These are phyloP conservation scores for Ylistrum balloti DNA, from an alignment of 1,140 invertebrate genomes.

Conservation along the genomic window DNA sequence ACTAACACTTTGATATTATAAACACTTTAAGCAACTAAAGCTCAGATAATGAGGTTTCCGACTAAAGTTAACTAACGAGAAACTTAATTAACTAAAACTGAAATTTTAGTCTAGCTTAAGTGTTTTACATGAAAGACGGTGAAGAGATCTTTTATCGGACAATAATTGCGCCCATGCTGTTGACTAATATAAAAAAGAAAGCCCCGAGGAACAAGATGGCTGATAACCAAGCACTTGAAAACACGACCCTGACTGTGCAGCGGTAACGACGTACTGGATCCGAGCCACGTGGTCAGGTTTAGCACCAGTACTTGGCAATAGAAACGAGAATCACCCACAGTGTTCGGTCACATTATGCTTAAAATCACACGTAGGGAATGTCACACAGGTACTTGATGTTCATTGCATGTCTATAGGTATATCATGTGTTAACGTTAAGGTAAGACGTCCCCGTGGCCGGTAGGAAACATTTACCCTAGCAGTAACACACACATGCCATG, in stretches of 20 bases:
- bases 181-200: background rate
- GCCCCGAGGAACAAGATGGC: background rate
- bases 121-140: background rate
- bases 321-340: background rate
- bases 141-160: background rate
- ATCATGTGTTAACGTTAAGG: too few species aligned
- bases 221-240: constrained; percentile 25
- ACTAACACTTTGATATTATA: too few species aligned
- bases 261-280: background rate
- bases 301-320: background rate
- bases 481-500: background rate
- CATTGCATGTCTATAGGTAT: too few species aligned
- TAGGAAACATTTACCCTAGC: too few species aligned
- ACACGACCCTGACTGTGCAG: background rate
- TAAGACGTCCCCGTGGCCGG: too few species aligned
- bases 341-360: background rate
- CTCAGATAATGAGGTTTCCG: too few species aligned
- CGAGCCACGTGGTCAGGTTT: constrained; percentile 29
- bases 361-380: background rate
- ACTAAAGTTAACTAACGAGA: too few species aligned
- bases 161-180: constrained; percentile 17
- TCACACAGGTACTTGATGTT: too few species aligned
- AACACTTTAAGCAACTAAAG: too few species aligned
- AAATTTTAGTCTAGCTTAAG: too few species aligned
- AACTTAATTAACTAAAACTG: too few species aligned